These are phyloP conservation scores for Mohoua ochrocephala DNA, from an alignment of 2,113 vertebrate species.

Conservation along the genomic window DNA sequence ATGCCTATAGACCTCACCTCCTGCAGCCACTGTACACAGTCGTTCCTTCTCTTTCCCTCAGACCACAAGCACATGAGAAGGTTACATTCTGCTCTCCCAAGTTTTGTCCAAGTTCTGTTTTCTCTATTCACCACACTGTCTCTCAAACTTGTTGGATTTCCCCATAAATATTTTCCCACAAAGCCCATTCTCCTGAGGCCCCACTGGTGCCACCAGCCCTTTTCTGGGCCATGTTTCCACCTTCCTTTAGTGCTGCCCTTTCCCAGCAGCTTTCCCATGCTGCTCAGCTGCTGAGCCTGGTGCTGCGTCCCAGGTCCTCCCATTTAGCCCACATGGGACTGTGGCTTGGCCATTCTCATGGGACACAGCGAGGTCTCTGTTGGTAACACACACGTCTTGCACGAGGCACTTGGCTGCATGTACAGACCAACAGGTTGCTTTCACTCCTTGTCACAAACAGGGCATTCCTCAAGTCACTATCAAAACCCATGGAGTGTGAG, in stretches of 20 bases:
- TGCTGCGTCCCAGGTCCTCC: not conserved
- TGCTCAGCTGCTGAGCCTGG: not conserved
- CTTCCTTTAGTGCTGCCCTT: not conserved
- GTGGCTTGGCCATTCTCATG: not conserved
- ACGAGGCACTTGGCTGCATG: not conserved
- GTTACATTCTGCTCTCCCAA: rapidly evolving
- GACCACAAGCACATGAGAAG: not conserved
- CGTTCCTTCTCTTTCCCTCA: not conserved
- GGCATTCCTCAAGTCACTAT: not conserved
- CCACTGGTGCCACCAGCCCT: not conserved
- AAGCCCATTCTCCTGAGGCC: not conserved
- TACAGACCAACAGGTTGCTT: not conserved
- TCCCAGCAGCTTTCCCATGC: not conserved
- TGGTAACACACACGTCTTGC: not conserved
- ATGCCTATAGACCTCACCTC: not conserved
- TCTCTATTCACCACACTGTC: not conserved
- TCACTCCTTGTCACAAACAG: not conserved
- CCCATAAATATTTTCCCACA: not conserved
- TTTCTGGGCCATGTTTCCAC: rapidly evolving
- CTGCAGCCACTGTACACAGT: not conserved
- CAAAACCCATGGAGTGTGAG: not conserved
- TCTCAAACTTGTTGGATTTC: not conserved
- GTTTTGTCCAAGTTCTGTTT: not conserved
- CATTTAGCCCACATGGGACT: not conserved
- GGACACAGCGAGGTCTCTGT: not conserved